Evolutionary conservation across 2,888 invertebrate genomes (phyloP), one percentile per base, ranked within the genome.

Genomic region (Branchellion lobata): DNA sequence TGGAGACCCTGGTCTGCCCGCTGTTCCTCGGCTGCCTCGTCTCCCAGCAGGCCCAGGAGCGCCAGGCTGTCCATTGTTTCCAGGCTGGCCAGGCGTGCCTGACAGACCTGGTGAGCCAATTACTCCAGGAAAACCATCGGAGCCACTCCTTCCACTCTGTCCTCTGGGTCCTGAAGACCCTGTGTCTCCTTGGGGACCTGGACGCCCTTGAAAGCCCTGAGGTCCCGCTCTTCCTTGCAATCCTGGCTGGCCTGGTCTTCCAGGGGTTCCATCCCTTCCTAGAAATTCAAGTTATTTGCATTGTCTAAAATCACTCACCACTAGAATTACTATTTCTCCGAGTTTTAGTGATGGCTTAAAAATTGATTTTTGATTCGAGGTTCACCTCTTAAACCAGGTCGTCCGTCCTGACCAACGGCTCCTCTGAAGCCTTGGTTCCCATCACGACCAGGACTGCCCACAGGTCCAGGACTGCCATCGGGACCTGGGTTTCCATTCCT

Each of bases 41-140:
- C 36, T 47, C 69, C 83, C 83, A 78, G 51, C 29, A 33, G 53
- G 71, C 24, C 83, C 83, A 1, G 69, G 80, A n/a, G 27, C 80
- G 80, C 85, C 85, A 47, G 79, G 5, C n/a, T 57, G 51, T 53
- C 72, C 68, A 24, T 57, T 61, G 36, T 36, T 0, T 27, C 81
- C 81, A 21, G 71, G 36, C 27, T 47, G 47, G 2, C 81, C 82
- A 40, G 79, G 1, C n/a, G 36, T 71, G 27, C 82, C 82, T 21
- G 33, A 40, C 21, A 27, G 31, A 11, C 82, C 82, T 21, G 80
- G 31, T 0, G 77, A 79, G 5, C 82, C 83, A 36, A 69, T n/a
- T 24, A 74, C 29, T n/a, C 81, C 81, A 3, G 69, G 5, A 31
- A 24, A 33, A 24, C 82, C 82, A n/a, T 68, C 34, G 29, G 61